A percentile compares a stretch with the other conserved stretches of the same genome.
Evolutionary conservation across 2,113 vertebrate species (phyloP).

Genomic region (Falco punctatus): DNA sequence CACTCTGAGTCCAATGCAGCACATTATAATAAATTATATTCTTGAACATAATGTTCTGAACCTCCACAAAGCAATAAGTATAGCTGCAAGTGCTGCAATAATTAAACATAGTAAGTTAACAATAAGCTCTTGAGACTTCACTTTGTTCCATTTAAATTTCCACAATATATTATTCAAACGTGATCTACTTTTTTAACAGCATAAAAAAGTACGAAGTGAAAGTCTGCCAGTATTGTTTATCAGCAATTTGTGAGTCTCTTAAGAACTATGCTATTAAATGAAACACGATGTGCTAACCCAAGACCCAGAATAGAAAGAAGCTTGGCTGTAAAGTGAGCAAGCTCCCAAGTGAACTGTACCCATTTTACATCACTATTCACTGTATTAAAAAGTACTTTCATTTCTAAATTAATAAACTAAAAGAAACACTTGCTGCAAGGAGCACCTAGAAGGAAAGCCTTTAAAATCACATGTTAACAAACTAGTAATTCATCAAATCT

Average conservation of each 20-base stretch:
- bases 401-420: conserved; percentile 18
- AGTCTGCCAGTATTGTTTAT: conserved; percentile 6
- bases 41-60: conserved; percentile 54
- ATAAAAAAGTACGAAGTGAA: neutral
- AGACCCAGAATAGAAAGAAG: neutral
- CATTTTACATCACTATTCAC: conserved; percentile 1
- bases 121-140: neutral
- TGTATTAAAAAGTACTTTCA: neutral
- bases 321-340: conserved; percentile 38
- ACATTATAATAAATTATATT: conserved; percentile 39
- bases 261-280: conserved; percentile 13
- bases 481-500: neutral
- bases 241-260: conserved; percentile 1
- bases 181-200: conserved; percentile 8
- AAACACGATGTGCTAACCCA: conserved; percentile 23
- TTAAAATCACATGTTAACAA: neutral
- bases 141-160: conserved; percentile 19
- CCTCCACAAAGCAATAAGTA: conserved; percentile 33
- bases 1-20: conserved; percentile 5
- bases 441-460: neutral
- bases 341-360: neutral
- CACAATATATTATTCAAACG: neutral
- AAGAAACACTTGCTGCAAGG: neutral
- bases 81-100: conserved; percentile 37
- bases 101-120: conserved; percentile 34